These are phyloP conservation scores for Steinernema khuongi DNA, from an alignment of 1,140 invertebrate species.

Conservation along the genomic window DNA sequence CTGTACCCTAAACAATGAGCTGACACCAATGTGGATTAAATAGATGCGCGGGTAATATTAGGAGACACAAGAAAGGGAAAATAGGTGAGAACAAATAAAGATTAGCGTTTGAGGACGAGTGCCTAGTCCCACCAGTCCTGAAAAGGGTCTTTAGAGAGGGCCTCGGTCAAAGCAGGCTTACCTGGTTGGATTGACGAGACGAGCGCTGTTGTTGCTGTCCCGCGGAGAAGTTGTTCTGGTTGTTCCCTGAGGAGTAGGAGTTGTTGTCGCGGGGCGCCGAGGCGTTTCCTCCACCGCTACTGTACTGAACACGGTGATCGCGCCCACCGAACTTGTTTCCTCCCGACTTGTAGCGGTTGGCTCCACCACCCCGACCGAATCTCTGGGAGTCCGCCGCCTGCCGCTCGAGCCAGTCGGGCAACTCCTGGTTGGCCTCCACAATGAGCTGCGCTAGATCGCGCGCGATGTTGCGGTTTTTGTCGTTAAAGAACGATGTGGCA, in stretches of 20 bases:
- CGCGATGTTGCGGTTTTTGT: constrained; percentile 92
- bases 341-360: constrained; percentile 25
- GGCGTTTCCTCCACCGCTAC: constrained; percentile 18
- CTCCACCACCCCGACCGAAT: constrained; percentile 39
- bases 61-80: neutral
- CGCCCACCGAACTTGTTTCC: constrained; percentile 43
- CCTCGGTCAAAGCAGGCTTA: no score
- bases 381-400: constrained; percentile 41
- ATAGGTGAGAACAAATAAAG: constrained; percentile 15
- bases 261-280: constrained; percentile 16
- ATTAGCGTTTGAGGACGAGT: neutral
- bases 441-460: constrained; percentile 85
- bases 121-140: constrained; percentile 44
- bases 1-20: constrained; percentile 25
- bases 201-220: constrained; percentile 8
- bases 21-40: constrained; percentile 17
- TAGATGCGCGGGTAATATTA: neutral
- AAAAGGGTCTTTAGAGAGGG: no score
- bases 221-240: constrained; percentile 7
- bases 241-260: neutral
- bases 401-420: constrained; percentile 42
- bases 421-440: constrained; percentile 80
- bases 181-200: neutral
- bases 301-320: constrained; percentile 52
- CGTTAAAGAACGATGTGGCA: constrained; percentile 98